Evolutionary conservation across 2,113 vertebrate species (phyloP).

Genomic region (Struthidea cinerea): DNA sequence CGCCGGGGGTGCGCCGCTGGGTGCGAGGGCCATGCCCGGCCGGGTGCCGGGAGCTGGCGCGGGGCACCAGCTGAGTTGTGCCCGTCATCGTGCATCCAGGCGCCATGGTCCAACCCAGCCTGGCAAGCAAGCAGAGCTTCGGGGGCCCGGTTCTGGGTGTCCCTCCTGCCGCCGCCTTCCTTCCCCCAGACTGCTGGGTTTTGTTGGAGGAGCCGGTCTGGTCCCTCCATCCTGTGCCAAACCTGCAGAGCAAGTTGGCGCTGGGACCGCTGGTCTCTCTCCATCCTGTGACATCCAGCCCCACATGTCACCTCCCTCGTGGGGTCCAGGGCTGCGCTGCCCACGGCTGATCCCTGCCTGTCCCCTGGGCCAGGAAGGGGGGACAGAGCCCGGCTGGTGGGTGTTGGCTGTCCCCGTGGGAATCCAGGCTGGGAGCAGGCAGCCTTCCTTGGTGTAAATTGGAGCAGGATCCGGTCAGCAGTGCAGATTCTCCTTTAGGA

Average conservation of each 20-base stretch:
- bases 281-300: slow-evolving; percentile 2
- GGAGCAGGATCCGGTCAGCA: neutral
- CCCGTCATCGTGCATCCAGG: neutral
- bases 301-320: fast-evolving
- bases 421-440: neutral
- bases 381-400: neutral
- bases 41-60: neutral
- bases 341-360: neutral
- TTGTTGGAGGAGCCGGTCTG: neutral
- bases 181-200: neutral
- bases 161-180: neutral
- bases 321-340: neutral
- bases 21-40: neutral
- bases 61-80: neutral
- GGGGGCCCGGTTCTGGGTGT: neutral
- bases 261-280: neutral
- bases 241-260: slow-evolving; percentile 6
- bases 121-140: neutral
- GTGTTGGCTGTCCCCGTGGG: neutral
- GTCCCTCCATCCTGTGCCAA: neutral
- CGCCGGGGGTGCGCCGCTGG: neutral
- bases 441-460: neutral
- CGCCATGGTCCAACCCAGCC: neutral
- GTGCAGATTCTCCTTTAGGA: neutral
- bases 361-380: neutral